phyloP scores from a whole-genome alignment of 2,888 invertebrate genomes.

The Romanomermis culicivorax region DNA sequence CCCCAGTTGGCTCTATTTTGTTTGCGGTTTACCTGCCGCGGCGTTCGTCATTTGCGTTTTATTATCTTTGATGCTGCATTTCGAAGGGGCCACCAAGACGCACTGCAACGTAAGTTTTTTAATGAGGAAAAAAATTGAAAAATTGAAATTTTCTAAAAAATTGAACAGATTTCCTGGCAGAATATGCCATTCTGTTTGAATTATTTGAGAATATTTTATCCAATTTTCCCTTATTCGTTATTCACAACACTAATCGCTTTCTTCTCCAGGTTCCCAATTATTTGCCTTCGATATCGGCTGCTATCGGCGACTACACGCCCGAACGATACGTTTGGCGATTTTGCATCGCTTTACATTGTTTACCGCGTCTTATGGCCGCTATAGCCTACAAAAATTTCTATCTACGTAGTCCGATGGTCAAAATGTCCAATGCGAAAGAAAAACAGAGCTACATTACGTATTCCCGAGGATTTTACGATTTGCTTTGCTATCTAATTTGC shows the following conservation, averaged over 20 bases:
- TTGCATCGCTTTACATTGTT: slow-evolving; percentile 59
- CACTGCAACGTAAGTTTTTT: slow-evolving; percentile 22
- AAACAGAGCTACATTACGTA: background rate
- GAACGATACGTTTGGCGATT: slow-evolving; percentile 66
- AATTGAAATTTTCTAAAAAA: background rate
- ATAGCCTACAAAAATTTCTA: slow-evolving; percentile 48
- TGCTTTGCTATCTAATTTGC: slow-evolving; percentile 28
- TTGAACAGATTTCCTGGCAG: background rate
- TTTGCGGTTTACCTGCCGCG: background rate
- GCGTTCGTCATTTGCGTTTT: slow-evolving; percentile 4
- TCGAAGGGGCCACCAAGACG: slow-evolving; percentile 21
- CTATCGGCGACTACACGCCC: slow-evolving; percentile 75
- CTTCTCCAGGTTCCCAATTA: slow-evolving; percentile 59
- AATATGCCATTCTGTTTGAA: background rate
- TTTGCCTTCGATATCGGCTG: slow-evolving; percentile 82
- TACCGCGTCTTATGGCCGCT: slow-evolving; percentile 56
- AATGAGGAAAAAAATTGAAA: background rate
- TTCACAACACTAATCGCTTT: background rate
- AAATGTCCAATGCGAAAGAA: background rate
- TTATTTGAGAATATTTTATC: background rate
- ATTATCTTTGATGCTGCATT: slow-evolving; percentile 21
- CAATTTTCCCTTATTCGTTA: background rate
- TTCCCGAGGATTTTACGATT: slow-evolving; percentile 4
- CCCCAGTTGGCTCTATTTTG: background rate
- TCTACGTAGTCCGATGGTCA: slow-evolving; percentile 18